Evolutionary conservation across 2,113 vertebrate genomes (phyloP).

Genomic region (Gnathonemus echidnorhynchus): DNA sequence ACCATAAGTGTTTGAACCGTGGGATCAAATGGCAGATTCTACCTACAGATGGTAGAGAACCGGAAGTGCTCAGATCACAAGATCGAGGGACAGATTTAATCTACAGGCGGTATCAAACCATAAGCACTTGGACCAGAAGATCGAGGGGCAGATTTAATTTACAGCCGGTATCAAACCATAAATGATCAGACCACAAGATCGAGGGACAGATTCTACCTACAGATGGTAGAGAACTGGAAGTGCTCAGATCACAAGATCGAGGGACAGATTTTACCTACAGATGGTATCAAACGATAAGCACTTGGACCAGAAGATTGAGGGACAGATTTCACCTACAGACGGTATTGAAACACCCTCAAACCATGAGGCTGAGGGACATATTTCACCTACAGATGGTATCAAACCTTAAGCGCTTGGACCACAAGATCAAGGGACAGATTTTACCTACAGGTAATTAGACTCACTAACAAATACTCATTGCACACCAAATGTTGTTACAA

Average conservation of each 20-base stretch:
- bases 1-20: background rate
- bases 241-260: background rate
- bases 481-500: background rate
- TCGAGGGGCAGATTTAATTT: background rate
- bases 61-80: background rate
- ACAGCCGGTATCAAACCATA: no score
- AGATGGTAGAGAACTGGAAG: no score
- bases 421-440: background rate
- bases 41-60: background rate
- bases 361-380: background rate
- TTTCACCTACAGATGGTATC: no score
- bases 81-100: background rate
- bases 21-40: background rate
- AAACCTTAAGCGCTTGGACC: background rate
- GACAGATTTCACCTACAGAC: background rate
- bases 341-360: background rate
- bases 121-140: background rate
- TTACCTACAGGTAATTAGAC: background rate
- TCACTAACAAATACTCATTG: background rate
- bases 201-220: background rate
- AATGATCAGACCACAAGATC: background rate
- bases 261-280: background rate
- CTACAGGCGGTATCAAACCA: background rate
- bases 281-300: background rate
- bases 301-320: background rate